A percentile compares a stretch with the other conserved stretches of the same genome.
These are phyloP conservation scores for Heliconius congener DNA, from an alignment of 1,140 invertebrate genomes.

Conservation along the genomic window DNA sequence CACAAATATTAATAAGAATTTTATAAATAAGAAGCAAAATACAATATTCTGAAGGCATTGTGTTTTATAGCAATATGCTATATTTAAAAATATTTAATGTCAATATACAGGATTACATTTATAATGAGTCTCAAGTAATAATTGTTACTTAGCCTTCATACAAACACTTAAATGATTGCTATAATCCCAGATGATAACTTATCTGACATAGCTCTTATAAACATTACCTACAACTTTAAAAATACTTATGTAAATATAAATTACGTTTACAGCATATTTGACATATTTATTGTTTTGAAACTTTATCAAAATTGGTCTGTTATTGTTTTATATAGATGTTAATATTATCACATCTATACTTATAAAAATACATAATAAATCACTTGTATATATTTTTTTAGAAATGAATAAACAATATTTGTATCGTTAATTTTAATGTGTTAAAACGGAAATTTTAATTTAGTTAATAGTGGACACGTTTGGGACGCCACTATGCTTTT, in stretches of 20 bases:
- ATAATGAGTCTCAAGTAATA: background rate
- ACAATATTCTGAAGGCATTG: too few species aligned
- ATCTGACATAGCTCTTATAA: slow-evolving; percentile 1
- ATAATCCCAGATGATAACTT: background rate
- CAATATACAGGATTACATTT: background rate
- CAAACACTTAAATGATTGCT: background rate
- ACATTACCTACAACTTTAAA: background rate
- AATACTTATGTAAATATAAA: background rate
- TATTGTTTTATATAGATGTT: background rate
- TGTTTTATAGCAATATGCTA: too few species aligned
- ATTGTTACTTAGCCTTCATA: background rate
- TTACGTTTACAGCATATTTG: background rate
- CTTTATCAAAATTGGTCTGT: background rate
- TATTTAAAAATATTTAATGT: too few species aligned
- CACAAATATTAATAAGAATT: too few species aligned
- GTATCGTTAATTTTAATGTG: background rate
- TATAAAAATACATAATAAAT: background rate
- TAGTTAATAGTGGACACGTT: too few species aligned
- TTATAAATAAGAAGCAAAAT: too few species aligned
- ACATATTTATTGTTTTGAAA: background rate
- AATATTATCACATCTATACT: background rate
- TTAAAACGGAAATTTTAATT: too few species aligned
- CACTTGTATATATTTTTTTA: background rate
- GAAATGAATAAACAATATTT: background rate
- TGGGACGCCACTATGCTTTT: too few species aligned